phyloP scores from a whole-genome alignment of 2,888 invertebrate genomes.

The Alviniconcha strummeri region DNA sequence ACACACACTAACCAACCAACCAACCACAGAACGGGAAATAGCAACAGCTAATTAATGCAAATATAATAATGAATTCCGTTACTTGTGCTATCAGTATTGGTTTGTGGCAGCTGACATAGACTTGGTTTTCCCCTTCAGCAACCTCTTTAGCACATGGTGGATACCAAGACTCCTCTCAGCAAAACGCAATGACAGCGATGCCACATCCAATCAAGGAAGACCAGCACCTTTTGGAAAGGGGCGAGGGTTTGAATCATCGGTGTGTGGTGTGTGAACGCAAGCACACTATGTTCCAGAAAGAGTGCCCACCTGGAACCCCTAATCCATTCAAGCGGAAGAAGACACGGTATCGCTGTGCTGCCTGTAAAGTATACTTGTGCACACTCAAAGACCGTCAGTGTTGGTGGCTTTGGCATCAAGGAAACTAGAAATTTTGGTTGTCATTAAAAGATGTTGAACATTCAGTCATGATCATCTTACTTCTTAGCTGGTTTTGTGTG shows the following conservation, averaged over 20 bases:
- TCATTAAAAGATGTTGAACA: too few relatives aligned
- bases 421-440: background rate
- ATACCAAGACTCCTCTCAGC: conserved; percentile 11
- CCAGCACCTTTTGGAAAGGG: conserved; percentile 14
- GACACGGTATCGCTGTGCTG: conserved; percentile 18
- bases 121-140: conserved; percentile 21
- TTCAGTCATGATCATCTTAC: too few relatives aligned
- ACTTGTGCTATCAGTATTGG: too few relatives aligned
- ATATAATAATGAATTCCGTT: too few relatives aligned
- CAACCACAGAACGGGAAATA: too few relatives aligned
- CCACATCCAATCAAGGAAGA: background rate
- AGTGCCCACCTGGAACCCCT: background rate
- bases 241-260: conserved; percentile 24
- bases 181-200: background rate
- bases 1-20: too few relatives aligned
- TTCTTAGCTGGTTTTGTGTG: too few relatives aligned
- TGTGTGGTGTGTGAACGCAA: conserved; percentile 24
- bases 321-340: conserved; percentile 28
- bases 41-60: too few relatives aligned
- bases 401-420: conserved; percentile 29
- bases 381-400: background rate
- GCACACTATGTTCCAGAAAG: conserved; percentile 7
- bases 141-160: conserved; percentile 4
- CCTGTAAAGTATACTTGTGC: conserved; percentile 22
- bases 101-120: background rate